Base-by-base conservation (phyloP, 2,888 invertebrate genomes). In the Entomobrya multifasciata region DNA sequence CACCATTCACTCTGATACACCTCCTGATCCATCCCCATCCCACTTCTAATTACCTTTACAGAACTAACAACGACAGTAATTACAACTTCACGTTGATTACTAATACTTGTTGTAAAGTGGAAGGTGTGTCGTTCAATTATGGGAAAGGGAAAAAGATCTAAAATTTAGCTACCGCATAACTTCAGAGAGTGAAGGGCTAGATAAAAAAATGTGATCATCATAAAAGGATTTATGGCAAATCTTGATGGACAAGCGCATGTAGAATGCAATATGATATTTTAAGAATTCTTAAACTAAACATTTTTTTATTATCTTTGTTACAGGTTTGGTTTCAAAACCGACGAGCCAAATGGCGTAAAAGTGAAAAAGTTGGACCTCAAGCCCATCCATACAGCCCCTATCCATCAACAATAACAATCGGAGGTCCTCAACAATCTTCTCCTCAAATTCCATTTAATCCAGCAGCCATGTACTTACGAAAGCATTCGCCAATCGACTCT, bases 321-420 rank as follows among this genome's bases (percentile, higher is more conserved):
- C 25, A 72, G 81, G 81, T 81, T 1, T 82, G 82, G 82, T 82
- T 82, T 74, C 82, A 83, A 36, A 83, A 83, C 25, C 27, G 82
- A 3, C 22, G 97, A 55, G 97, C 97, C 67, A 97, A 97, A 93
- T 97, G 97, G 97, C 94, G 97, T 55, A 97, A 97, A 92, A 97
- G 97, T 92, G 97, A 97, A 60, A 88, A 88, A 93, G 97, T 97
- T 85, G 97, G 97, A 0, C 97, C 97, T 0, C 96, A 97, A 92
- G 97, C 95, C 1, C 97, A 97, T 92, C 97, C 97, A 0, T 97
- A 97, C 94, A 97, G 96, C 92, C 96, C 97, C 0, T 97, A 96
- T 93, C 87, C 89, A 3, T 88, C 89, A 25, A 89, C 89, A 25
- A 92, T 96, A 89, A 94, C 95, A 72, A 87, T 89, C 67, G 94